Evolutionary conservation across 35 echinoderm and acorn worm species (phyloP).

Genomic region (Nesometra sesokonis): DNA sequence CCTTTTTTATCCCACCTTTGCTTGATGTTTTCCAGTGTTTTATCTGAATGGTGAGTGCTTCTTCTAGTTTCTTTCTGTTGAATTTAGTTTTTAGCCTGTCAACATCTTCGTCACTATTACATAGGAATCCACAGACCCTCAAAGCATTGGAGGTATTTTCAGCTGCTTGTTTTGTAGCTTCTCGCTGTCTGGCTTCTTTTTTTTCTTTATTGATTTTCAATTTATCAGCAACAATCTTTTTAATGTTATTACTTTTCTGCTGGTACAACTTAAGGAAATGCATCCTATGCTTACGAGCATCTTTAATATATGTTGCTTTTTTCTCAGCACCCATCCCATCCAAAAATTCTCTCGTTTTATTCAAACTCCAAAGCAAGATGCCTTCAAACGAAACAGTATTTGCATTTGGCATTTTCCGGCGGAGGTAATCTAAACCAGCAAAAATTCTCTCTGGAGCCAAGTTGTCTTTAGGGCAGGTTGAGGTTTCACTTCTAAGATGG

Average conservation of each 20-base stretch:
- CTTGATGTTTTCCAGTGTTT: conserved; percentile 8
- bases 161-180: conserved; percentile 15
- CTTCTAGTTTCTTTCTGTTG: background rate
- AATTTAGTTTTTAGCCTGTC: background rate
- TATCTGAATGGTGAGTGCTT: background rate
- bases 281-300: conserved; percentile 12
- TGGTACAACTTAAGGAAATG: conserved; percentile 30
- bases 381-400: too few species aligned
- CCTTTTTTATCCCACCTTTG: conserved; percentile 4
- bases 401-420: conserved; percentile 39
- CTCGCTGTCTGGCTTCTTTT: conserved; percentile 25
- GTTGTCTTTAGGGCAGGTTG: conserved; percentile 38
- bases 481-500: too few species aligned
- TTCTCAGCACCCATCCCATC: conserved; percentile 9
- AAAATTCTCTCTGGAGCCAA: conserved; percentile 43
- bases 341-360: conserved; percentile 37
- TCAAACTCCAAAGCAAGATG: conserved; percentile 36
- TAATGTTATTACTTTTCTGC: conserved; percentile 16
- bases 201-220: conserved; percentile 8
- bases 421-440: conserved; percentile 48
- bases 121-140: conserved; percentile 28
- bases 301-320: background rate
- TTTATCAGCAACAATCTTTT: conserved; percentile 17
- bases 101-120: conserved; percentile 17
- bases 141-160: conserved; percentile 28